phyloP scores from a whole-genome alignment of 2,113 vertebrate species.

The Coptodon rendalli region DNA sequence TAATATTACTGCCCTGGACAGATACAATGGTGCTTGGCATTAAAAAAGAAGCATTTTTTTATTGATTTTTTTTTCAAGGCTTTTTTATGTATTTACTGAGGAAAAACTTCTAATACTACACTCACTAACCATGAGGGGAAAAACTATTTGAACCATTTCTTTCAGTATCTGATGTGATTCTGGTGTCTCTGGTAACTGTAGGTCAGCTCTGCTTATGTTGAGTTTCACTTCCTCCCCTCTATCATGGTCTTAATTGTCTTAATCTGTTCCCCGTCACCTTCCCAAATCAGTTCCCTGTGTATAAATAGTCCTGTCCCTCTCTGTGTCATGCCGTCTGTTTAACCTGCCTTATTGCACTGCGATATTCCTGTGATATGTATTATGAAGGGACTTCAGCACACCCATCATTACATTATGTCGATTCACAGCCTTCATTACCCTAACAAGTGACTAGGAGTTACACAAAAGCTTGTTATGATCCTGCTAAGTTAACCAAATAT shows the following conservation, averaged over 20 bases:
- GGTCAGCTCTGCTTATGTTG: not conserved
- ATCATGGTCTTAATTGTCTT: not conserved
- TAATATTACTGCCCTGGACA: not conserved
- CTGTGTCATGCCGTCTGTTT: not conserved
- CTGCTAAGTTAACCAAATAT: not conserved
- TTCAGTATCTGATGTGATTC: not conserved
- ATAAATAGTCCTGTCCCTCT: not conserved
- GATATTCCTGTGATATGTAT: not conserved
- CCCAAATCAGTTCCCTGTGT: not conserved
- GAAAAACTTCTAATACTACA: not conserved
- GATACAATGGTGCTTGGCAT: not conserved
- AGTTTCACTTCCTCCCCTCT: not conserved
- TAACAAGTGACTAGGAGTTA: not conserved
- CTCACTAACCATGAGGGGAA: accelerated
- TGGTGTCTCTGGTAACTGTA: not conserved
- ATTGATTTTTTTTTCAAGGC: not conserved
- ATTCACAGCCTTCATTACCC: not conserved
- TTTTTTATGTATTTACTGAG: not conserved
- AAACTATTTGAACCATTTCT: not conserved
- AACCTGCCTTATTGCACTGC: not conserved
- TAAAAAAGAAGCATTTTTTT: not conserved
- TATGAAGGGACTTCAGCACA: not conserved
- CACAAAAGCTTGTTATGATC: not conserved
- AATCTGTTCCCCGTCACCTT: not conserved
- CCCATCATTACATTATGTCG: not conserved